These are phyloP conservation scores for Archilochus colubris DNA, from an alignment of 2,113 vertebrate genomes.

Conservation along the genomic window DNA sequence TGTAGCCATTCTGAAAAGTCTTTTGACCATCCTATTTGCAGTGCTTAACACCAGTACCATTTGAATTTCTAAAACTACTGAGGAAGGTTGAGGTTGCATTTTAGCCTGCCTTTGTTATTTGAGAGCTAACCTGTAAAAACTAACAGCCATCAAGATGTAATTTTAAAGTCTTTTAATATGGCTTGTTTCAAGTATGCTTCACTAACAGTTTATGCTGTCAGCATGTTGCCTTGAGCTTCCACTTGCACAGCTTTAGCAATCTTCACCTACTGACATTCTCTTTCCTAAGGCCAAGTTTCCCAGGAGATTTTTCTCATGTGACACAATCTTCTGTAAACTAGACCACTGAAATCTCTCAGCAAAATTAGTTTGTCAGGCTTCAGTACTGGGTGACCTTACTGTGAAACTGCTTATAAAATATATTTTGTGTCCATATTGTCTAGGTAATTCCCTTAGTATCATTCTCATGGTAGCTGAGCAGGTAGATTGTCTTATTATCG, in stretches of 20 bases:
- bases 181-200: not conserved
- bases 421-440: slow-evolving; percentile 38
- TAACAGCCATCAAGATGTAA: not conserved
- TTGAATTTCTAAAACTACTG: not conserved
- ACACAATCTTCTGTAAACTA: slow-evolving; percentile 2
- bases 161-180: not conserved
- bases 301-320: slow-evolving; percentile 32
- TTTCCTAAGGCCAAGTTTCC: slow-evolving; percentile 26
- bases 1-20: slow-evolving; percentile 35
- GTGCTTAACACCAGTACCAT: not conserved
- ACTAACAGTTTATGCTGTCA: slow-evolving; percentile 10
- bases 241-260: slow-evolving; percentile 27
- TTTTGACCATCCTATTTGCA: not conserved
- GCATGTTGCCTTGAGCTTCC: not conserved
- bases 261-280: slow-evolving; percentile 42
- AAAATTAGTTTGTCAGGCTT: slow-evolving; percentile 11
- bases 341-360: not conserved
- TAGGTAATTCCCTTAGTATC: slow-evolving; percentile 52
- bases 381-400: not conserved
- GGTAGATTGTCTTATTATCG: slow-evolving; percentile 50
- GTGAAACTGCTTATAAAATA: slow-evolving; percentile 18
- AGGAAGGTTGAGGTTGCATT: not conserved
- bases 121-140: not conserved
- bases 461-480: slow-evolving; percentile 47
- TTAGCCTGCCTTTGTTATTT: not conserved